Evolutionary conservation across 2,113 vertebrate genomes (phyloP).

Genomic region (Crocuta crocuta): DNA sequence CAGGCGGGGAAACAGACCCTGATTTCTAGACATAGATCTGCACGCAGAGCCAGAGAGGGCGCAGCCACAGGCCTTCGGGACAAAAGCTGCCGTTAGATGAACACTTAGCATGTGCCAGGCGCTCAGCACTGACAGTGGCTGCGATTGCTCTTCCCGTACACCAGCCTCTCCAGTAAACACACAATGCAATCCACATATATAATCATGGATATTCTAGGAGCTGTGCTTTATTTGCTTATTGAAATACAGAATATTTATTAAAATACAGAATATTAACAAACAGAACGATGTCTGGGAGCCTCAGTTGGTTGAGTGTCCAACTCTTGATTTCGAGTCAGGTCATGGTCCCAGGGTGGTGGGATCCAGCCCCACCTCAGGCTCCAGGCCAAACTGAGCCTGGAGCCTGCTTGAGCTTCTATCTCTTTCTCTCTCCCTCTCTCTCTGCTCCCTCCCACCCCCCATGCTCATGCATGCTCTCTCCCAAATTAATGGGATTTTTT

Average conservation of each 20-base stretch:
- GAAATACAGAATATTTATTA: background rate
- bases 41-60: background rate
- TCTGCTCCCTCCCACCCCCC: too few species aligned
- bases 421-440: too few species aligned
- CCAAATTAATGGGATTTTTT: too few species aligned
- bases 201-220: background rate
- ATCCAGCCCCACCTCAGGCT: too few species aligned
- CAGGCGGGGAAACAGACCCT: background rate
- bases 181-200: background rate
- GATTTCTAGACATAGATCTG: background rate
- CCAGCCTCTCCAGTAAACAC: background rate
- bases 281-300: too few species aligned
- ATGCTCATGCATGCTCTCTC: too few species aligned
- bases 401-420: too few species aligned
- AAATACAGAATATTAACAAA: background rate
- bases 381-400: too few species aligned
- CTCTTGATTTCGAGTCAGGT: too few species aligned
- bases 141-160: background rate
- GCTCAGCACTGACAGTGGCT: background rate
- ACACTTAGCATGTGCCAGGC: background rate
- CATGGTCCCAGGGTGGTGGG: too few species aligned
- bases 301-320: too few species aligned
- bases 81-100: background rate
- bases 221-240: background rate
- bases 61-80: background rate